phyloP scores from a whole-genome alignment of 2,113 vertebrate species.

The Pontoporia blainvillei region DNA sequence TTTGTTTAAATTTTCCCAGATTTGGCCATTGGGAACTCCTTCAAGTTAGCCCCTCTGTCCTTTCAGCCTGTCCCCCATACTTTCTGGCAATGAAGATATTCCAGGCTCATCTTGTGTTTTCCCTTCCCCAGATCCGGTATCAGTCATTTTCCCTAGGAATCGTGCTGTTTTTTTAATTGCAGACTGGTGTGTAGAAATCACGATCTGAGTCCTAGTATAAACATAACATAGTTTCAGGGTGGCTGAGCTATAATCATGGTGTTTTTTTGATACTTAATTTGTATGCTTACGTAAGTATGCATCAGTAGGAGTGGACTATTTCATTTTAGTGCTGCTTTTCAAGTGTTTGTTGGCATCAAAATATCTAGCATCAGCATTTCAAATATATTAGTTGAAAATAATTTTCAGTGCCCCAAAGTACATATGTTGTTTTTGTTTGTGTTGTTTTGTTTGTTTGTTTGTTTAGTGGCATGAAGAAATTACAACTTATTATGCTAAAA shows the following conservation, averaged over 20 bases:
- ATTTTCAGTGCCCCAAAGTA: not conserved
- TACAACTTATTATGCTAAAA: not conserved
- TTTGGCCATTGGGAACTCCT: not conserved
- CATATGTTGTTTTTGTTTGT: too few relatives aligned
- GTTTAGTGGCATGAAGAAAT: not conserved
- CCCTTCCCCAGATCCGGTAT: not conserved
- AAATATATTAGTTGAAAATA: slow-evolving; percentile 1
- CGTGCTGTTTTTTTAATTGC: not conserved
- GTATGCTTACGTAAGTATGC: not conserved
- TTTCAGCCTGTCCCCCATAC: not conserved
- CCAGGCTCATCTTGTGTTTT: not conserved
- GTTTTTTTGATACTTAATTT: not conserved
- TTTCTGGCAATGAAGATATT: not conserved
- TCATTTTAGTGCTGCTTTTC: not conserved
- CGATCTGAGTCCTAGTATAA: not conserved
- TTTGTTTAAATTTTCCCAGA: not conserved
- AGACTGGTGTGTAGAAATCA: not conserved
- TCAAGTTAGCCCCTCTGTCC: not conserved
- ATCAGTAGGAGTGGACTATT: not conserved
- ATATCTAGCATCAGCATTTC: not conserved
- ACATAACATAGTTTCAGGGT: not conserved
- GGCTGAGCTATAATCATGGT: not conserved
- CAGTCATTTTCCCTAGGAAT: not conserved
- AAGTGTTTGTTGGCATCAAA: not conserved
- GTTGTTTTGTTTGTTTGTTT: too few relatives aligned